Conservation (phyloP, 2,113 vertebrate species). For the Ceratotherium simum region DNA sequence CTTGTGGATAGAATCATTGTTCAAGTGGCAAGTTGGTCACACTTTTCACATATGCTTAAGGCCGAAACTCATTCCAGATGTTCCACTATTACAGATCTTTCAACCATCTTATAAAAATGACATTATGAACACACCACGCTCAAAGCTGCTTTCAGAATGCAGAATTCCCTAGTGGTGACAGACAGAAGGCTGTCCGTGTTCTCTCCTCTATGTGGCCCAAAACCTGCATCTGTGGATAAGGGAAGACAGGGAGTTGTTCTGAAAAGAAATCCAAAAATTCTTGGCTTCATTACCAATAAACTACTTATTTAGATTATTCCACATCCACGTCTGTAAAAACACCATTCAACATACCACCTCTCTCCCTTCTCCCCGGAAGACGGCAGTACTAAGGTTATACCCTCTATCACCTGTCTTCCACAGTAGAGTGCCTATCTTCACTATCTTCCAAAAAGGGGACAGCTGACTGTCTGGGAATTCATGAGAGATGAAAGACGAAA, state of each 20-base stretch:
- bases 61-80: neutral
- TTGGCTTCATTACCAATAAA: neutral
- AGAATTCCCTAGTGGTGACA: neutral
- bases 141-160: neutral
- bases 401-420: neutral
- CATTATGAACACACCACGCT: neutral
- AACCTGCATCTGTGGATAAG: neutral
- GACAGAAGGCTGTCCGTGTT: neutral
- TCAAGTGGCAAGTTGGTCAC: no score
- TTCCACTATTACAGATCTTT: neutral
- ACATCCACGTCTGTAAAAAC: neutral
- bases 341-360: neutral
- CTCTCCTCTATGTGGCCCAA: neutral
- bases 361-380: neutral
- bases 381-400: neutral
- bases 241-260: neutral
- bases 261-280: neutral
- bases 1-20: neutral
- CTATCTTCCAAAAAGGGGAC: neutral
- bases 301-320: neutral
- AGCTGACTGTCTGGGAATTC: neutral
- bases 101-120: neutral
- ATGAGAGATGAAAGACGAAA: neutral
- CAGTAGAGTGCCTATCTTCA: neutral
- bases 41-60: neutral